Evolutionary conservation across 2,888 invertebrate species (phyloP), one percentile per base, ranked within the genome.

Genomic region (Cactoblastis cactorum): DNA sequence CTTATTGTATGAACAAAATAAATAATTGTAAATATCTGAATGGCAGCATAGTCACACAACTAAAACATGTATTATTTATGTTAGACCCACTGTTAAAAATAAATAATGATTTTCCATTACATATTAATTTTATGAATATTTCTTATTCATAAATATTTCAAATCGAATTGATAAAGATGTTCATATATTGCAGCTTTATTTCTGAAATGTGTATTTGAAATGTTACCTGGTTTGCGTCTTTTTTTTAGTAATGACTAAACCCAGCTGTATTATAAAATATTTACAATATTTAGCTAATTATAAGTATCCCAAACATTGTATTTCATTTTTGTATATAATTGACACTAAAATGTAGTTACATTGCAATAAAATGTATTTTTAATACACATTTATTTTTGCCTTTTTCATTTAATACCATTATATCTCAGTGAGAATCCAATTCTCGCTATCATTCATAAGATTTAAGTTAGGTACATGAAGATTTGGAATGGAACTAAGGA

Each of bases 361-460:
- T 83, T 86, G 84, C 88, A 88, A 88, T 88, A 86, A 88, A 89
- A 79, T 80, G 88, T 88, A 88, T 89, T 89, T 88, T 89, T 87
- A 89, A 80, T 89, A 89, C 84, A 87, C 84, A 80, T 85, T 83
- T 83, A 55, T 53, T 57, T 54, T 49, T 61, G 22, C 50, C 69
- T 80, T 81, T 80, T 81, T 64, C 67, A 67, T 52, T 6, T 50
- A 48, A 38, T 49, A 43, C 14, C 15, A 32, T 35, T 2, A 6
- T n/a, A n/a, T n/a, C n/a, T n/a, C n/a, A n/a, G n/a, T n/a, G n/a
- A n/a, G n/a, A n/a, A n/a, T n/a, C n/a, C n/a, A n/a, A n/a, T n/a
- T n/a, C n/a, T n/a, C n/a, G n/a, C n/a, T n/a, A n/a, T n/a, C n/a
- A n/a, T n/a, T n/a, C n/a, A n/a, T n/a, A n/a, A n/a, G n/a, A n/a